Conservation (phyloP, 2,797 vertebrate genomes). For the Labeo calbasu region DNA sequence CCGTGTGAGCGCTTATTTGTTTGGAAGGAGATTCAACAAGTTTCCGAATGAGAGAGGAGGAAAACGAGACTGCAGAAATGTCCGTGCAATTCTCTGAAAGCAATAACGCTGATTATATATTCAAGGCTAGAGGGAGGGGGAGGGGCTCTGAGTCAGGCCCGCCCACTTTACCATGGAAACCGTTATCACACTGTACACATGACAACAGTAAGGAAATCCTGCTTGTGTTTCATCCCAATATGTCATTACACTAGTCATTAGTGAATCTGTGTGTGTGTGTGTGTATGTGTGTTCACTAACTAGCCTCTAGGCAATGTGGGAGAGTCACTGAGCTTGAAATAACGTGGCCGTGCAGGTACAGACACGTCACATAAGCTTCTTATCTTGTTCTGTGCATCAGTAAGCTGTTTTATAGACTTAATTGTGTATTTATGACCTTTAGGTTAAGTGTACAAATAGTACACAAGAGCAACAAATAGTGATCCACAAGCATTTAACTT, state of each 20-base stretch:
- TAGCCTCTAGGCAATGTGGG: slow-evolving; percentile 24
- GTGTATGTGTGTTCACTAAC: slow-evolving; percentile 5
- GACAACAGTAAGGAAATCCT: slow-evolving; percentile 80
- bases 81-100: not conserved
- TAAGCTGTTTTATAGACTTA: slow-evolving; percentile 16
- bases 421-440: slow-evolving; percentile 1
- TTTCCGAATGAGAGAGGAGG: slow-evolving; percentile 27
- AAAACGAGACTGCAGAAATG: slow-evolving; percentile 12
- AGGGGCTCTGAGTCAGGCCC: slow-evolving; percentile 53
- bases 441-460: slow-evolving; percentile 6
- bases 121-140: slow-evolving; percentile 87
- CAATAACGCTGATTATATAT: slow-evolving; percentile 76
- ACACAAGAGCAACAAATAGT: not conserved
- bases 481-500: no score
- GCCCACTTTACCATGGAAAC: slow-evolving; percentile 82
- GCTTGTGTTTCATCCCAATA: slow-evolving; percentile 68
- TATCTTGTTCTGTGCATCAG: slow-evolving; percentile 13
- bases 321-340: slow-evolving; percentile 29
- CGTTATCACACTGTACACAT: slow-evolving; percentile 74
- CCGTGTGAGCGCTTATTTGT: slow-evolving; percentile 28
- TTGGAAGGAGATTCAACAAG: slow-evolving; percentile 26
- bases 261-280: not conserved
- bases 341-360: slow-evolving; percentile 21
- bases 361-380: not conserved
- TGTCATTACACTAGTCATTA: slow-evolving; percentile 36